Base-by-base conservation (phyloP, 92 coral and sea anemone species). In the Epizoanthus rinbou region DNA sequence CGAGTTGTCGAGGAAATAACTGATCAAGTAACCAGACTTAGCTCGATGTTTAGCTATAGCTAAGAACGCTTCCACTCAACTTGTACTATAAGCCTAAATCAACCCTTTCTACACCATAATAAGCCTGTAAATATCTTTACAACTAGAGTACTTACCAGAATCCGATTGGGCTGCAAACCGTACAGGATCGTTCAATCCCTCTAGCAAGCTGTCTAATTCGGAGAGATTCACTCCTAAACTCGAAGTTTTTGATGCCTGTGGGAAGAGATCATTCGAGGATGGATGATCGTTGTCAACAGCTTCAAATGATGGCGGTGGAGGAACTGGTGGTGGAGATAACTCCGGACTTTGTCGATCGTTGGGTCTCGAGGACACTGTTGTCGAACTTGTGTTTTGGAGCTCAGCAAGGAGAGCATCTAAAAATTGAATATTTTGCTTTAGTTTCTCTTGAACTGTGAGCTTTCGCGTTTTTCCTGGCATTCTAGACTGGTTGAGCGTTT, bases 221-320 rank as follows among this genome's bases (percentile, higher is more conserved):
- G 98, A 96, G 14, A 96, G 94, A 80, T 96, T 96, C 80, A 91
- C 91, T 17, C 97, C 98, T 80, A 96, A 89, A 75, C 94, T 94
- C 18, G 97, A 85, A 31, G 91, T 73, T 15, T 87, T 91, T 2
- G 85, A 86, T 65, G 95, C 86, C 54, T 94, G 93, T 4, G 94
- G 93, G 47, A 85, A 83, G 79, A 83, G 65, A 6, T 82, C 91
- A 59, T 75, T 84, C 41, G 84, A 47, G 8, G 73, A 37, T 10
- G 92, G 54, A 28, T 74, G 88, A 35, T 85, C 86, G 39, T 87
- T 92, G 64, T 91, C 98, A 50, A 93, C 67, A 1, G 98, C 90
- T 33, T 93, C 98, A 31, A 93, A 87, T 4, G 94, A 69, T 17
- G 98, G 98, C 52, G 98, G 98, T 25, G 97, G 97, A 3, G 98